Percentiles rank a stretch among this genome's conserved stretches.
Conservation (phyloP, 2,888 invertebrate genomes). For the Papilio elwesi region DNA sequence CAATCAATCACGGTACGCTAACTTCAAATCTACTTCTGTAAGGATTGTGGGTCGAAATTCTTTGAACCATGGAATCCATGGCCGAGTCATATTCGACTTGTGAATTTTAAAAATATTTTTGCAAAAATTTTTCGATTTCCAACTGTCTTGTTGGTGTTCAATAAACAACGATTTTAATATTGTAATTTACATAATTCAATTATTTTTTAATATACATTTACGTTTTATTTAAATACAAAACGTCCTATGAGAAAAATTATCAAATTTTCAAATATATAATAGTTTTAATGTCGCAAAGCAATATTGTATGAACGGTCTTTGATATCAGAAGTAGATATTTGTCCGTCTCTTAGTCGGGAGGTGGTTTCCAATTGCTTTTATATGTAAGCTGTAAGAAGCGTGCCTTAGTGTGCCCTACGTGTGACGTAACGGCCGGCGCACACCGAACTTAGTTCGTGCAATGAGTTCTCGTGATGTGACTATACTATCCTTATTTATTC, state of each 20-base stretch:
- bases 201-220: neutral
- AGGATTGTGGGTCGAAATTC: neutral
- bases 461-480: slow-evolving; percentile 49
- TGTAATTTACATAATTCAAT: slow-evolving; percentile 10
- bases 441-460: slow-evolving; percentile 59
- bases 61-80: neutral
- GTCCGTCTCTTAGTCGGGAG: slow-evolving; percentile 17
- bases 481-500: slow-evolving; percentile 55
- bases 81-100: neutral
- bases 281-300: slow-evolving; percentile 14
- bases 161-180: slow-evolving; percentile 15
- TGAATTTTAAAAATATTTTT: neutral
- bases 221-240: neutral
- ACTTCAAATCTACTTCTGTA: slow-evolving; percentile 5
- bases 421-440: slow-evolving; percentile 50
- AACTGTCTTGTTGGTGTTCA: slow-evolving; percentile 1
- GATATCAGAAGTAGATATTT: neutral
- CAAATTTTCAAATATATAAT: neutral
- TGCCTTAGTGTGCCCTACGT: slow-evolving; percentile 49
- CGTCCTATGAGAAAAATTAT: neutral
- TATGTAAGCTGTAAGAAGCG: slow-evolving; percentile 39
- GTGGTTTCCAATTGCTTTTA: slow-evolving; percentile 16
- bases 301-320: neutral
- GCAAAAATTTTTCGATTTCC: neutral
- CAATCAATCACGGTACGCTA: neutral